Conservation (phyloP, 2,888 invertebrate species). For the Ceramica pisi region DNA sequence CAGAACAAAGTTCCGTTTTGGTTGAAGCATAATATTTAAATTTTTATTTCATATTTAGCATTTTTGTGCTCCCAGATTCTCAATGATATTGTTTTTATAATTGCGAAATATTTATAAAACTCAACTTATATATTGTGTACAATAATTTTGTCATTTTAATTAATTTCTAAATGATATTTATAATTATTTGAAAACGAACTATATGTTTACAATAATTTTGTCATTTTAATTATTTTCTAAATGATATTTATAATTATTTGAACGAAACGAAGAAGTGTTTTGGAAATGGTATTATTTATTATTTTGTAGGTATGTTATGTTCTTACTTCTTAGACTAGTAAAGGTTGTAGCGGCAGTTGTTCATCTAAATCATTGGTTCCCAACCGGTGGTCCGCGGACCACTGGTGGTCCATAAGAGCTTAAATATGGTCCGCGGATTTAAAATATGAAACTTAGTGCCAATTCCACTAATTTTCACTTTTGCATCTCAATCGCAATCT, state of each 20-base stretch:
- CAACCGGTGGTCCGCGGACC: too few species aligned
- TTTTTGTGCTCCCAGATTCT: neutral
- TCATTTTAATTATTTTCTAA: neutral
- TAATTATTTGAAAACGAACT: too few species aligned
- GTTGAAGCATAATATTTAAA: constrained; percentile 21
- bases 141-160: constrained; percentile 2
- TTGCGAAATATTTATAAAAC: neutral
- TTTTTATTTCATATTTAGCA: neutral
- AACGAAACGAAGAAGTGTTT: neutral
- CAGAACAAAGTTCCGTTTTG: neutral
- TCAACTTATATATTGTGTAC: neutral
- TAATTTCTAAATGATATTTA: too few species aligned
- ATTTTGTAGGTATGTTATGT: constrained; percentile 4
- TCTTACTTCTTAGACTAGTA: constrained; percentile 12
- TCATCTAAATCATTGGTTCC: too few species aligned
- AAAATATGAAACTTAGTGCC: too few species aligned
- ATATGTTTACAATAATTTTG: constrained; percentile 4
- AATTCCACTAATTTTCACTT: too few species aligned
- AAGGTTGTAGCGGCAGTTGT: neutral
- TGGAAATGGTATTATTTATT: constrained; percentile 20
- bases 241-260: constrained; percentile 17
- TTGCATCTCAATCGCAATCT: too few species aligned
- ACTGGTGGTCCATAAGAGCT: too few species aligned
- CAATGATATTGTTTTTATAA: constrained; percentile 4
- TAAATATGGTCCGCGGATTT: too few species aligned